A percentile compares a stretch with the other conserved stretches of the same genome.
Evolutionary conservation across 1,140 invertebrate genomes (phyloP).

Genomic region (Tenebrio molitor): DNA sequence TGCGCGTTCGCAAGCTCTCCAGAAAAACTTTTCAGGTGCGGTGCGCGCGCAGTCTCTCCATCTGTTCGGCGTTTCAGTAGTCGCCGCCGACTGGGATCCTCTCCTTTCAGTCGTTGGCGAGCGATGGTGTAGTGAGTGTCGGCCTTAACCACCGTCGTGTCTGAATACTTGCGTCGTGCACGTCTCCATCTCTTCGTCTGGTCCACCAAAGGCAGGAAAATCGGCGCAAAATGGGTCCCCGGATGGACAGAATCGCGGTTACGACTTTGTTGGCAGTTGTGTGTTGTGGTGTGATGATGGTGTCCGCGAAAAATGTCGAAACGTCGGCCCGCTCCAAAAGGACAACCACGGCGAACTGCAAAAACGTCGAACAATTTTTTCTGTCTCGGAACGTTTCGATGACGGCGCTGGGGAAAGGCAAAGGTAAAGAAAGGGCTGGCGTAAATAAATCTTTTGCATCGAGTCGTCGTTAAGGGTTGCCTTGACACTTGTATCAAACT

Average conservation of each 20-base stretch:
- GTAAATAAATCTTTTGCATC: no score
- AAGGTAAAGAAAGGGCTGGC: conserved; percentile 3
- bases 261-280: background rate
- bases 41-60: conserved; percentile 9
- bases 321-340: conserved; percentile 20
- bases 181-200: background rate
- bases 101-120: conserved; percentile 32
- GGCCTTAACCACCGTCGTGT: background rate
- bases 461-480: background rate
- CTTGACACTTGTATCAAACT: background rate
- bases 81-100: background rate
- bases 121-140: conserved; percentile 23
- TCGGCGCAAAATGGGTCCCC: conserved; percentile 19
- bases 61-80: conserved; percentile 24
- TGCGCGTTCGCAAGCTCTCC: background rate
- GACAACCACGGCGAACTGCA: conserved; percentile 8
- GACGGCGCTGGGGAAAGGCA: conserved; percentile 4
- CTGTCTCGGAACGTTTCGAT: background rate
- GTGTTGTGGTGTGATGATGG: conserved; percentile 27
- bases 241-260: background rate
- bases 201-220: background rate
- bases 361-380: conserved; percentile 31
- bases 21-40: conserved; percentile 18
- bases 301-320: conserved; percentile 21
- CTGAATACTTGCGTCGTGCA: background rate